phyloP scores from a whole-genome alignment of 2,888 invertebrate species.

The Globia sparganii region DNA sequence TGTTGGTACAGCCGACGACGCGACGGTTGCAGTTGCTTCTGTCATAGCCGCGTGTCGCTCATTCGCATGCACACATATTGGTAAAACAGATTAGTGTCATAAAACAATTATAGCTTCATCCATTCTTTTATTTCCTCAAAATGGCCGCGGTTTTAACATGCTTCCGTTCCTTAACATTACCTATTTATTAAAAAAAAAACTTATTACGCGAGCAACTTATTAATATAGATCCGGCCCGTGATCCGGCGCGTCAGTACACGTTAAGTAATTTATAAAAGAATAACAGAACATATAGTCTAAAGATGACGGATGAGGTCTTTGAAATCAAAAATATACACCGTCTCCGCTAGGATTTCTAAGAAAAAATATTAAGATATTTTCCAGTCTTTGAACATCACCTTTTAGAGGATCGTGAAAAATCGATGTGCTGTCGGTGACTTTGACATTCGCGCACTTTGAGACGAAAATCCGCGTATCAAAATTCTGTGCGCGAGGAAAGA shows the following conservation, averaged over 20 bases:
- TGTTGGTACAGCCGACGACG: too few species aligned
- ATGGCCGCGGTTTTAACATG: not conserved
- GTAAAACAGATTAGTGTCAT: too few species aligned
- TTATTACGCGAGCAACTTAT: conserved; percentile 9
- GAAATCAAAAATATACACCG: conserved; percentile 24
- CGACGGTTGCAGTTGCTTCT: too few species aligned
- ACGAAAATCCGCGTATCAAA: conserved; percentile 51
- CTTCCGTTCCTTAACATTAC: not conserved
- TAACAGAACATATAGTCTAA: conserved; percentile 43
- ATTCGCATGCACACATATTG: not conserved
- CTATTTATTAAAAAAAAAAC: conserved; percentile 8
- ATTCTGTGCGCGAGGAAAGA: conserved; percentile 39
- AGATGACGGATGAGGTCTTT: conserved; percentile 55
- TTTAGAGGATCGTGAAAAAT: conserved; percentile 60
- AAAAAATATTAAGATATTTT: conserved; percentile 53
- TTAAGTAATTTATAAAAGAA: conserved; percentile 43
- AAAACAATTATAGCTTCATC: not conserved
- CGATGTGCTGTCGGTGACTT: conserved; percentile 52
- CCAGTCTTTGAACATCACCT: conserved; percentile 55
- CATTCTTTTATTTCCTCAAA: not conserved
- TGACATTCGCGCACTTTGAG: conserved; percentile 36
- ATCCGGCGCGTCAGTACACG: conserved; percentile 3
- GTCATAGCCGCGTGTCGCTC: too few species aligned
- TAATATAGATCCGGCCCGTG: conserved; percentile 4
- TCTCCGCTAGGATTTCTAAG: conserved; percentile 19